phyloP scores from a whole-genome alignment of 2,113 vertebrate genomes.

The Urocolius indicus region DNA sequence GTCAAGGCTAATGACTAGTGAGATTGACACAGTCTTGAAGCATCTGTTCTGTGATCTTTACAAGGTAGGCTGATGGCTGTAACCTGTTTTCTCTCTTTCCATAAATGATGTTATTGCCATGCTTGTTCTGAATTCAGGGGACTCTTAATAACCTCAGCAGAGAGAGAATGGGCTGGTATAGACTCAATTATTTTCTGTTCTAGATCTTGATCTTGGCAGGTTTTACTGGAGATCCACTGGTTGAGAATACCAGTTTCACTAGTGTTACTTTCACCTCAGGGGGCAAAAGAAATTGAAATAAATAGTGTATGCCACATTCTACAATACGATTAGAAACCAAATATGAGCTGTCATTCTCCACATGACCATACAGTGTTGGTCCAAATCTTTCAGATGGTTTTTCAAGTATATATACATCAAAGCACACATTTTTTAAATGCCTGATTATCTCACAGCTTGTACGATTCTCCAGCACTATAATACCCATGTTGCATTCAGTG shows the following conservation, averaged over 20 bases:
- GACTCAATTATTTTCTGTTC: neutral
- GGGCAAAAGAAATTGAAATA: neutral
- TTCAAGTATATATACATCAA: neutral
- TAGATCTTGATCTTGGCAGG: neutral
- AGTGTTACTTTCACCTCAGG: neutral
- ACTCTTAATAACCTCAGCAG: neutral
- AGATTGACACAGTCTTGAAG: neutral
- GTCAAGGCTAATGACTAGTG: neutral
- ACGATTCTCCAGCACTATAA: neutral
- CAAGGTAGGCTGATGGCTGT: neutral
- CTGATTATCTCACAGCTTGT: neutral
- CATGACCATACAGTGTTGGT: neutral
- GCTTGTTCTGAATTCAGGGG: neutral
- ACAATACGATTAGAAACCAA: neutral
- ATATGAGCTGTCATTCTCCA: neutral
- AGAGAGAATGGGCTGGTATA: neutral
- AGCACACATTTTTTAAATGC: neutral
- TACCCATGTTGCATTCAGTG: neutral
- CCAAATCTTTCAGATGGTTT: neutral
- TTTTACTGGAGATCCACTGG: neutral
- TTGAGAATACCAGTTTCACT: neutral
- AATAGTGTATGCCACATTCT: neutral
- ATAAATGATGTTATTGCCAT: neutral
- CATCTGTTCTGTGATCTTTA: neutral
- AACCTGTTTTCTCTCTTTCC: neutral